Conservation (phyloP, 2,113 vertebrate species). For the Forbesichthys papilliferus region DNA sequence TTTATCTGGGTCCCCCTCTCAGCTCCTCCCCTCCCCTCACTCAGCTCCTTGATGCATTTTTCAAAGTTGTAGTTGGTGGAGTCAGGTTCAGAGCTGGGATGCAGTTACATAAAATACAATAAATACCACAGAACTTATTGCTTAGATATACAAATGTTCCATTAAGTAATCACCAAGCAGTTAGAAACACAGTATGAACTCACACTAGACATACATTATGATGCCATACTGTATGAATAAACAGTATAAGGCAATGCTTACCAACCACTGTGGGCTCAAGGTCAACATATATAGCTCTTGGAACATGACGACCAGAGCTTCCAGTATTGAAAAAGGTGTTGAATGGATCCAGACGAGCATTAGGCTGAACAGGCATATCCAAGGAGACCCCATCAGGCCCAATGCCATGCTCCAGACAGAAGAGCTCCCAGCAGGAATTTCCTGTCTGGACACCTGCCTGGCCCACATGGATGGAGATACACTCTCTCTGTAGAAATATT, state of each 20-base stretch:
- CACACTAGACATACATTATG: constrained; percentile 54
- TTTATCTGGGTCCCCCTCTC: too few relatives aligned
- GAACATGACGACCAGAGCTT: constrained; percentile 65
- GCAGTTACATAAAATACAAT: too few relatives aligned
- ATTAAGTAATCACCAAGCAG: constrained; percentile 80
- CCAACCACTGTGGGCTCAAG: constrained; percentile 74
- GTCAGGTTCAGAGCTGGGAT: too few relatives aligned
- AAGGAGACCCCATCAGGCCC: constrained; percentile 74
- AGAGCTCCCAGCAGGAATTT: constrained; percentile 87
- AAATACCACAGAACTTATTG: constrained; percentile 54
- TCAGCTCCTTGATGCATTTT: too few relatives aligned
- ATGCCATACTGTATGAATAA: background rate
- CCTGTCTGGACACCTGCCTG: constrained; percentile 85
- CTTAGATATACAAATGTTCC: constrained; percentile 75
- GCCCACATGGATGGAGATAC: constrained; percentile 67
- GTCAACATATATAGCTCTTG: constrained; percentile 68
- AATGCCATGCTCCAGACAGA: constrained; percentile 87
- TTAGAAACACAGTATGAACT: constrained; percentile 76
- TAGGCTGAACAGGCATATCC: background rate
- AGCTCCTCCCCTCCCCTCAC: too few relatives aligned
- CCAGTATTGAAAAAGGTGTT: constrained; percentile 74
- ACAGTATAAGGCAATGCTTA: constrained; percentile 36
- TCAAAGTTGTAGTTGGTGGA: too few relatives aligned
- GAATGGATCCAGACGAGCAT: constrained; percentile 63
- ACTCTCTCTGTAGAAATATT: constrained; percentile 52